Conservation (phyloP, 2,797 vertebrate genomes). For the Huso huso region DNA sequence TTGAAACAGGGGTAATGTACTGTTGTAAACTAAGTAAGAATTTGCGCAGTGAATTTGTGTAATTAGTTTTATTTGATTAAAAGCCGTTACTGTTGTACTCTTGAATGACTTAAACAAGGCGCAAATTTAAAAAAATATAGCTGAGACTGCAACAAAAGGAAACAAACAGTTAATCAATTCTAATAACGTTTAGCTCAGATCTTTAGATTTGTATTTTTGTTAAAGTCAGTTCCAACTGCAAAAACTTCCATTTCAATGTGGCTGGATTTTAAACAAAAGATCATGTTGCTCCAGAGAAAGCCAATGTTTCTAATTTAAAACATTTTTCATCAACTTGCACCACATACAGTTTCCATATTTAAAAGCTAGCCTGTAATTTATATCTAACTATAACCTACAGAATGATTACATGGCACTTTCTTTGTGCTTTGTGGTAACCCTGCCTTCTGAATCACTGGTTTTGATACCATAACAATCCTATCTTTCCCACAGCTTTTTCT, state of each 20-base stretch:
- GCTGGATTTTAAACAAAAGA: neutral
- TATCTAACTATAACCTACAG: neutral
- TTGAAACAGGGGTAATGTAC: no score
- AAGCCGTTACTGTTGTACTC: no score
- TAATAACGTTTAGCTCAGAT: no score
- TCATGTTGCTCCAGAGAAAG: neutral
- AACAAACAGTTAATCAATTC: no score
- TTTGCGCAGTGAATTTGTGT: no score
- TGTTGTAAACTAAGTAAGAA: no score
- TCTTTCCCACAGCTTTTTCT: neutral
- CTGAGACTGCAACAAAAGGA: no score
- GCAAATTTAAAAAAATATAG: no score
- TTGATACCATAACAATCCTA: neutral
- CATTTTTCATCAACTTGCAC: neutral
- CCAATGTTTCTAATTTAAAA: neutral
- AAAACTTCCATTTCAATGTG: neutral
- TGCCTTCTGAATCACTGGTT: neutral
- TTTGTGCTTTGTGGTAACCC: neutral
- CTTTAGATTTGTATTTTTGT: no score
- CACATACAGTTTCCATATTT: neutral
- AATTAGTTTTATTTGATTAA: no score
- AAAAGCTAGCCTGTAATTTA: neutral
- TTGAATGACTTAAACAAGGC: no score
- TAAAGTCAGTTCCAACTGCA: no score
- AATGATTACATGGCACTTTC: conserved; percentile 2